Conservation (phyloP, 2,797 vertebrate species). For the Coendou prehensilis region DNA sequence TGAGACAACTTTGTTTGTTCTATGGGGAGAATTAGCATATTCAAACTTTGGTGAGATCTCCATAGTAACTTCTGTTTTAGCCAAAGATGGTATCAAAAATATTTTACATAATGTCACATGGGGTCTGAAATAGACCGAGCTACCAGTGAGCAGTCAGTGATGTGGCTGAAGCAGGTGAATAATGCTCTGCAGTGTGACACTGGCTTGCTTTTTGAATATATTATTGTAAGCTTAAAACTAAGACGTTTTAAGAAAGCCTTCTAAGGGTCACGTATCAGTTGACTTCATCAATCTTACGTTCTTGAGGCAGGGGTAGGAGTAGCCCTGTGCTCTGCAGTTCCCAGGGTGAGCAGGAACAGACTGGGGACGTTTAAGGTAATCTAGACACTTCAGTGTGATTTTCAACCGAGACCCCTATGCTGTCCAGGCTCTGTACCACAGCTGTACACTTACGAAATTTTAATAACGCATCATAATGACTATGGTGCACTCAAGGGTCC, state of each 20-base stretch:
- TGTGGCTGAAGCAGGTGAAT: too few species aligned
- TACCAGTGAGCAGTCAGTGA: background rate
- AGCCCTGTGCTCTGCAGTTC: background rate
- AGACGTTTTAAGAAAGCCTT: background rate
- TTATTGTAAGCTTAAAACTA: background rate
- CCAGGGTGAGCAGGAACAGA: background rate
- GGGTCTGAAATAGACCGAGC: background rate
- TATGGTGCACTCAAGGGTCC: background rate
- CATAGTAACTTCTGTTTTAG: conserved; percentile 29
- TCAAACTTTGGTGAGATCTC: background rate
- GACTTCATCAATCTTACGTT: background rate
- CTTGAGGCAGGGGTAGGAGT: background rate
- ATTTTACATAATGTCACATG: background rate
- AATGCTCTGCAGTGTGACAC: accelerated
- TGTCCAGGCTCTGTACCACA: background rate
- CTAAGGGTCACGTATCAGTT: background rate
- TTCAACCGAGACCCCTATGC: background rate
- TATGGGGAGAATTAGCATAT: background rate
- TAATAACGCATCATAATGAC: background rate
- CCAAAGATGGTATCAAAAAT: background rate
- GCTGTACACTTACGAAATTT: background rate
- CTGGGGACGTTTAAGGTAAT: background rate
- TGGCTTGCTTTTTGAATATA: background rate
- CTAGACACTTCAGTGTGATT: background rate
- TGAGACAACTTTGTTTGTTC: background rate